Base-by-base conservation (phyloP, 2,113 vertebrate genomes). In the Picathartes gymnocephalus region DNA sequence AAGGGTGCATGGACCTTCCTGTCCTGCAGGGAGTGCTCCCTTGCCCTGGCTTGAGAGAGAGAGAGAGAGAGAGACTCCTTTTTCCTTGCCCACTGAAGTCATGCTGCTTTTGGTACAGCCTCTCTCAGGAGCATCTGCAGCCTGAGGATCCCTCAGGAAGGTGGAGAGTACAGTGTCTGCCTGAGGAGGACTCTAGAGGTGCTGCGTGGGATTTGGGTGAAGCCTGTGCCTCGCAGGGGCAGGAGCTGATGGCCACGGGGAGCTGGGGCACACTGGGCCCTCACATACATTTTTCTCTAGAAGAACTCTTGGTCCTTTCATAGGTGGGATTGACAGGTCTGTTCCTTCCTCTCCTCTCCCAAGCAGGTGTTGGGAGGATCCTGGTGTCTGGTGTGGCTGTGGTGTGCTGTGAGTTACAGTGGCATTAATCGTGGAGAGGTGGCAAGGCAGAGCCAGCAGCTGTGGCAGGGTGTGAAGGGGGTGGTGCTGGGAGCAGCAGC, bases 281-380 rank as follows among this genome's bases (percentile, higher is more conserved):
- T 47, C 61, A 13, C 10, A 35, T 5, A 20, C 10, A 0, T 21
- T 28, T 19, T 3, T 44, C 14, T 33, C 33, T 27, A 4, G 47
- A 35, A 42, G 37, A 30, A 16, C 20, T n/a, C 40, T 14, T 27
- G 25, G 18, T 1, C 48, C 30, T 91, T 42, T 28, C 0, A 3
- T 13, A 33, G 73, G 33, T 22, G 40, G 16, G 13, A 25, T 0
- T 56, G 88, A 7, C 23, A 39, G 39, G 10, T 54, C 33, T 33
- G 15, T 45, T n/a, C 12, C 27, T n/a, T 13, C 2, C 21, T 14
- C 13, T 66, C 25, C 30, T 16, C 9, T 23, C 35, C 33, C 28
- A 37, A 1, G 23, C 8, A 18, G 13, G 2, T 3, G 2, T 4
- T 6, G 1, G 51, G 65, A 87, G 13, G 21, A 5, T n/a, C 20